Evolutionary conservation across 2,113 vertebrate genomes (phyloP), one percentile per base, ranked within the genome.

Genomic region (Rhadina sibilatrix): DNA sequence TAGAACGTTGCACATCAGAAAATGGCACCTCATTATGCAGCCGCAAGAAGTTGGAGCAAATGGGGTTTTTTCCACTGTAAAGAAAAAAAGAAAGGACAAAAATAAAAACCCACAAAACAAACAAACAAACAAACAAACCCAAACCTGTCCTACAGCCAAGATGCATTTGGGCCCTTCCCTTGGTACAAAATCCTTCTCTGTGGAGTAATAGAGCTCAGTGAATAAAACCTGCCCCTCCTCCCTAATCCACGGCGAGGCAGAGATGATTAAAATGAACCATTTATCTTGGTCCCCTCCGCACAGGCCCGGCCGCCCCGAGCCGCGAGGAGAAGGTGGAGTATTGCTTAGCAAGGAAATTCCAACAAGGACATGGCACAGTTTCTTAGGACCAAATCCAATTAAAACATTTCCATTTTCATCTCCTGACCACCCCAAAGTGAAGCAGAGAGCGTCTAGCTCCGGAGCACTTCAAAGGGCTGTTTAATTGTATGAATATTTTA

Each of bases 401-500:
- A 96, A 95, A 97, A 95, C 88, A 69, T 60, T 95, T 92, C 95
- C 83, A 74, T 96, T 97, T 92, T 95, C 93, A 90, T 95, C 92
- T 94, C 93, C 90, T 76, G 90, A 17, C 86, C 88, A 93, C 86
- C 86, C 72, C 72, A 64, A 82, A 93, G 80, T 86, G 92, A 93
- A 89, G 69, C 76, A 89, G 72, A 61, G 83, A 38, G 54, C 72
- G 46, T 83, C 83, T n/a, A 81, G 44, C 87, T 85, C 47, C 2
- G 7, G 59, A 94, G 71, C 30, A 96, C 93, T 96, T 96, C 94
- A 96, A 96, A 96, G 96, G 8, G 0, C 85, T 83, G 12, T 76
- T 96, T 96, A 97, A 97, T 96, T 92, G 80, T 93, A 87, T 93
- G 94, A 96, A 94, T 94, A 93, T 94, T 95, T 94, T 78, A 76